Percentiles rank a stretch among this genome's conserved stretches.
These are phyloP conservation scores for Galaxias olidus DNA, from an alignment of 2,797 vertebrate species.

Conservation along the genomic window DNA sequence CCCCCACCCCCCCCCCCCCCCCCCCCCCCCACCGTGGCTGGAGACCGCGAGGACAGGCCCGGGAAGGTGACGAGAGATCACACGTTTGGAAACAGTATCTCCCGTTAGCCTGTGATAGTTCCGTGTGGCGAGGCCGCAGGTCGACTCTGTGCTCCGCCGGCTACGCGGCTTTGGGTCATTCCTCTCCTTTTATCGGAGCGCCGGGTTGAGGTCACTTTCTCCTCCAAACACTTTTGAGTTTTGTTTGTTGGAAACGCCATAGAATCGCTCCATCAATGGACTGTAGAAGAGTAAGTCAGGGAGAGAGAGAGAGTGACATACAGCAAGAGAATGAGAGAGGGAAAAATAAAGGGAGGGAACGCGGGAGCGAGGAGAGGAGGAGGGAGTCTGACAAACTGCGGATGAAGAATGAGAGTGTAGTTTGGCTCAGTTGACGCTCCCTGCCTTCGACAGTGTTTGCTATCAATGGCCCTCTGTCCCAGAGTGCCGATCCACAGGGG, in stretches of 20 bases:
- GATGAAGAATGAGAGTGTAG: conserved; percentile 27
- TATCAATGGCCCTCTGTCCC: conserved; percentile 60
- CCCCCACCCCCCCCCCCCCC: no score
- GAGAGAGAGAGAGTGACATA: conserved; percentile 2
- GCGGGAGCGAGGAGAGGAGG: neutral
- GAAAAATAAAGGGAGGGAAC: neutral
- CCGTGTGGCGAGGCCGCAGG: no score
- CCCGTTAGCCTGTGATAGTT: no score
- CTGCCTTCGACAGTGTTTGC: conserved; percentile 46
- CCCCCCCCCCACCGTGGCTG: no score
- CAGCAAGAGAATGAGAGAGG: neutral
- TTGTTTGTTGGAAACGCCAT: neutral
- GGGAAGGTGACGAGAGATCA: conserved; percentile 11
- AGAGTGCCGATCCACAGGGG: conserved; percentile 34
- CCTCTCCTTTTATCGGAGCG: no score
- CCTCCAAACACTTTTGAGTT: no score
- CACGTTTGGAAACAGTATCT: neutral
- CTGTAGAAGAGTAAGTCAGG: neutral
- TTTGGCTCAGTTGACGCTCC: conserved; percentile 43
- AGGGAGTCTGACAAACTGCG: neutral
- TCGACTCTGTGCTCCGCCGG: neutral
- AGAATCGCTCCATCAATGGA: neutral
- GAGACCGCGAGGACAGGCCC: no score
- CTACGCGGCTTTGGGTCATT: no score
- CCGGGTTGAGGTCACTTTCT: no score